These are phyloP conservation scores for Engraulis encrasicolus DNA, from an alignment of 2,113 vertebrate genomes.

Conservation along the genomic window DNA sequence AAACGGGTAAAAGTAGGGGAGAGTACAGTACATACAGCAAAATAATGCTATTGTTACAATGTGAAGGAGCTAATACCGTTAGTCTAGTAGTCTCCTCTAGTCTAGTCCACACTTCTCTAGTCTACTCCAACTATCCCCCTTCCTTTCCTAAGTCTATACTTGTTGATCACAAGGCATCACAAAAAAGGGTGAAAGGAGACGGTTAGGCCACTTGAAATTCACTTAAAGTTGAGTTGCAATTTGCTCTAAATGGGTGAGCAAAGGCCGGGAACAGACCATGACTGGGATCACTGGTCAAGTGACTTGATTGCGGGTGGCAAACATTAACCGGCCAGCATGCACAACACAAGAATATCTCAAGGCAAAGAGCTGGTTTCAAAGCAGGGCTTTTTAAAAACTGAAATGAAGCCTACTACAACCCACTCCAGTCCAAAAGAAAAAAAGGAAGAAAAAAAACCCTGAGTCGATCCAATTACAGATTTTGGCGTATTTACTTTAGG, in stretches of 20 bases:
- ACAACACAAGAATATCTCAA: neutral
- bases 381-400: neutral
- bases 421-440: neutral
- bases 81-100: too few relatives aligned
- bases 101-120: too few relatives aligned
- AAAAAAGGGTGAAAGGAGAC: too few relatives aligned
- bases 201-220: too few relatives aligned
- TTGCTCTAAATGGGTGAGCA: too few relatives aligned
- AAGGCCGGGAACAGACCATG: neutral
- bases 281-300: slow-evolving; percentile 35
- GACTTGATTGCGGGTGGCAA: slow-evolving; percentile 32
- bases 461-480: neutral
- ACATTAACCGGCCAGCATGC: slow-evolving; percentile 36
- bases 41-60: too few relatives aligned
- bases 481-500: slow-evolving; percentile 5
- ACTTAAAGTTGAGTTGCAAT: too few relatives aligned
- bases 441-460: neutral
- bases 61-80: too few relatives aligned
- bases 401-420: neutral
- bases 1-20: too few relatives aligned
- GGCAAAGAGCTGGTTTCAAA: neutral
- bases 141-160: slow-evolving; percentile 15
- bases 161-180: slow-evolving; percentile 28
- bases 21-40: too few relatives aligned
- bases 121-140: neutral